Conservation (phyloP, 2,797 vertebrate genomes). For the Pygocentrus nattereri region DNA sequence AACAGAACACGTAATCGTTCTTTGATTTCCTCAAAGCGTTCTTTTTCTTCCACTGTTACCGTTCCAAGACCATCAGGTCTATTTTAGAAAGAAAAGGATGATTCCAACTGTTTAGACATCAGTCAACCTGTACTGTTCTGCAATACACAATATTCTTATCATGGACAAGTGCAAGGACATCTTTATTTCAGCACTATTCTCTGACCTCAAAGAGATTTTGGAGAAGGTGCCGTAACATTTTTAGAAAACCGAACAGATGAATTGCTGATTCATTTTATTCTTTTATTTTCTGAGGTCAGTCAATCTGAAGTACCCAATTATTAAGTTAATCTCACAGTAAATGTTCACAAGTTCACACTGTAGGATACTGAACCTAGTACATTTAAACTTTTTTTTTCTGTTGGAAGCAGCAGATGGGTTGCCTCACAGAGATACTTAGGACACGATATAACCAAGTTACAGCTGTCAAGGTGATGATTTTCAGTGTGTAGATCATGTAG, state of each 20-base stretch:
- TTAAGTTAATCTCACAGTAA: slow-evolving; percentile 8
- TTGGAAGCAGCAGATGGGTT: slow-evolving; percentile 30
- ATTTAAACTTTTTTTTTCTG: slow-evolving; percentile 31
- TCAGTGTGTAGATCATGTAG: slow-evolving; percentile 28
- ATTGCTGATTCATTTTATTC: not conserved
- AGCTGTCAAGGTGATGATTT: slow-evolving; percentile 31
- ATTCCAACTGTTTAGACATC: slow-evolving; percentile 32
- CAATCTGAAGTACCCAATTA: not conserved
- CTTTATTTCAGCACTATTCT: not conserved
- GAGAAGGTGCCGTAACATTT: not conserved
- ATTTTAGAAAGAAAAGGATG: slow-evolving; percentile 50
- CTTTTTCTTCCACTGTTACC: slow-evolving; percentile 97
- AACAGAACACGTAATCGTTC: slow-evolving; percentile 94
- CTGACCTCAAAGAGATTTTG: not conserved
- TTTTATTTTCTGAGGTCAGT: too few relatives aligned
- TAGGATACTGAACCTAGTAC: not conserved
- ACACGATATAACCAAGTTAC: slow-evolving; percentile 26
- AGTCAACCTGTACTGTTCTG: not conserved
- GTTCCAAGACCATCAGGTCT: slow-evolving; percentile 99
- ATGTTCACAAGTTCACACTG: not conserved
- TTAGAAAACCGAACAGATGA: not conserved
- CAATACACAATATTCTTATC: not conserved
- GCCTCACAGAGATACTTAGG: slow-evolving; percentile 33
- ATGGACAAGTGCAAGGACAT: not conserved
- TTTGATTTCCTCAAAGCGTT: slow-evolving; percentile 99